Evolutionary conservation across 2,888 invertebrate genomes (phyloP), one percentile per base, ranked within the genome.

Genomic region (Thera britannica): DNA sequence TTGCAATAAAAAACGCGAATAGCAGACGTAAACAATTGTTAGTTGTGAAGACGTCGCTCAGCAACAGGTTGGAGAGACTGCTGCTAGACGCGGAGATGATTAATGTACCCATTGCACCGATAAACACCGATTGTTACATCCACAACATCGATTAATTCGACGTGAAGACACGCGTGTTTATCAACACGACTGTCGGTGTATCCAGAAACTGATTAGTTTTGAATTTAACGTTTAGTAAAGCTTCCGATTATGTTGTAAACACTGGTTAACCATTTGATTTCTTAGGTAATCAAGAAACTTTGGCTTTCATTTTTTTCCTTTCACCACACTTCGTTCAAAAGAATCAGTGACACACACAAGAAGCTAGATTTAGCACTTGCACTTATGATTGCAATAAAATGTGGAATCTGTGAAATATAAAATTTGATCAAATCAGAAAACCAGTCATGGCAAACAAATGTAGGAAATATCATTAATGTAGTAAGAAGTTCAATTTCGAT

Each of bases 81-180:
- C 46, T 51, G 62, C 58, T 48, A 68, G 67, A 75, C 65, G 70
- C 59, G 41, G 35, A 52, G 63, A 71, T 72, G 71, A 73, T 72
- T 71, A 69, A 75, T 73, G 64, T 61, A 60, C 44, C 9, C 2
- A 46, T 69, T 57, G 65, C 54, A 55, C 46, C 34, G 60, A 55
- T 61, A 64, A 23, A 52, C 48, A 62, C 55, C 34, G 65, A 62
- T 63, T 65, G 67, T 65, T 56, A 65, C 59, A 64, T 65, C 66
- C 68, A 68, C 51, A 12, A 58, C 64, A 60, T 54, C 35, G 56
- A 49, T 46, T 70, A 70, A 72, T 68, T 63, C 55, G n/a, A 58
- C 59, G 61, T 62, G 62, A 60, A 52, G 67, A 68, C 68, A 65
- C 35, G 65, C 64, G 57, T 64, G 71, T 70, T 66, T 63, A 55